phyloP scores from a whole-genome alignment of 2,888 invertebrate genomes.

The Oscheius myriophilus region DNA sequence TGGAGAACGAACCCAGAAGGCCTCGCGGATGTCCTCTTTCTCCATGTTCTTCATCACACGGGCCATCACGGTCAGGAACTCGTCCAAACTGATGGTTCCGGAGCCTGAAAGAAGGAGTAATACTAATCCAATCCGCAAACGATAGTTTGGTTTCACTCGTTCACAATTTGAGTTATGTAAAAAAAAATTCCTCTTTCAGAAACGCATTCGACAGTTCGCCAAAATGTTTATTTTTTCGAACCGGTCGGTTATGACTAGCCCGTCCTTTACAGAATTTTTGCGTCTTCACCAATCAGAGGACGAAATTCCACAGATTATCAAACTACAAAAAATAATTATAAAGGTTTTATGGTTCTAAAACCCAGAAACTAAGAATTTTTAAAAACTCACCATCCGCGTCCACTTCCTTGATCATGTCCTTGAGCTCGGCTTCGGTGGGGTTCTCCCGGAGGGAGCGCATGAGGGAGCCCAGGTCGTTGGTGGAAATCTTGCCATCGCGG shows the following conservation, averaged over 20 bases:
- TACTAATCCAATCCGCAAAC: too few species aligned
- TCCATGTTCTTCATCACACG: conserved; percentile 96
- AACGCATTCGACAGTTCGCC: too few species aligned
- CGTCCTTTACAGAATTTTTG: too few species aligned
- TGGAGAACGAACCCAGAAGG: conserved; percentile 81
- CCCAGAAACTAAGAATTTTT: neutral
- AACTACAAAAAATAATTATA: too few species aligned
- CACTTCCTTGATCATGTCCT: conserved; percentile 99
- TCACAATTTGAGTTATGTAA: too few species aligned
- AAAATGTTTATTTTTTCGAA: too few species aligned
- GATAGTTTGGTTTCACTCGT: too few species aligned
- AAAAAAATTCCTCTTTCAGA: too few species aligned
- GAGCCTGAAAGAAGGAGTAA: conserved; percentile 81
- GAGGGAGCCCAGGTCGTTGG: conserved; percentile 98
- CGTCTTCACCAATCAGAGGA: too few species aligned
- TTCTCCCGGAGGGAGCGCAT: conserved; percentile 90
- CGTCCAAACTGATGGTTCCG: conserved; percentile 99
- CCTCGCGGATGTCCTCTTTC: conserved; percentile 96
- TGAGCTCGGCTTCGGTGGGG: conserved; percentile 98
- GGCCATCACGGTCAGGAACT: conserved; percentile 99
- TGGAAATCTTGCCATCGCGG: conserved; percentile 95
- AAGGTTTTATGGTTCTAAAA: neutral
- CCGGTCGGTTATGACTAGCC: too few species aligned
- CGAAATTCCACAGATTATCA: too few species aligned
- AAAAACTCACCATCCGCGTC: conserved; percentile 76